Conservation (phyloP, 2,888 invertebrate genomes). For the Agonopterix subpropinquella region DNA sequence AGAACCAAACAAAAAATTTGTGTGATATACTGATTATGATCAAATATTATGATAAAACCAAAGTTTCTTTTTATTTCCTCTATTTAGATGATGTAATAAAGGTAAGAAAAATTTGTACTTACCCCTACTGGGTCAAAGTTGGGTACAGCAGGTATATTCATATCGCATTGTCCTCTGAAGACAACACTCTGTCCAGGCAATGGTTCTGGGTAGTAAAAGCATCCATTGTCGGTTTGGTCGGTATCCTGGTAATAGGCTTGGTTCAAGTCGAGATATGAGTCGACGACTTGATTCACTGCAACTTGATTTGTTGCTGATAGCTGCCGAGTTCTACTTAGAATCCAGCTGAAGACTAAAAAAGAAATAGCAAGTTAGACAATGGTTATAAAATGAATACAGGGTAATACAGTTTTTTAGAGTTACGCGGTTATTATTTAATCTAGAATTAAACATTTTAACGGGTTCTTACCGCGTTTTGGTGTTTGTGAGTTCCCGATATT, state of each 20-base stretch:
- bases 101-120: conserved; percentile 5
- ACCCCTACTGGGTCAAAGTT: conserved; percentile 25
- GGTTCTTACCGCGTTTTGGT: too few relatives aligned
- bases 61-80: too few relatives aligned
- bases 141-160: conserved; percentile 24
- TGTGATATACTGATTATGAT: too few relatives aligned
- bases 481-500: too few relatives aligned
- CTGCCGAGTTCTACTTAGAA: conserved; percentile 39
- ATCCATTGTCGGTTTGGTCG: conserved; percentile 31
- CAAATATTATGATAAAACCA: too few relatives aligned
- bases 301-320: conserved; percentile 20
- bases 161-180: conserved; percentile 49
- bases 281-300: conserved; percentile 31
- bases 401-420: too few relatives aligned
- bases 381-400: too few relatives aligned
- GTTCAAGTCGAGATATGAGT: conserved; percentile 33
- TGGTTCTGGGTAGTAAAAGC: conserved; percentile 53
- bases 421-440: too few relatives aligned
- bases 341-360: conserved; percentile 58
- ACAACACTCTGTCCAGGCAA: conserved; percentile 35
- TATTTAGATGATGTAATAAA: not conserved
- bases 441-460: too few relatives aligned
- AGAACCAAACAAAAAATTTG: too few relatives aligned
- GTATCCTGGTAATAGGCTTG: conserved; percentile 27
- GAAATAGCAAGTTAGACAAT: too few relatives aligned